Percentiles rank a stretch among this genome's conserved stretches.
These are phyloP conservation scores for Tamias sibiricus DNA, from an alignment of 2,113 vertebrate genomes.

Conservation along the genomic window DNA sequence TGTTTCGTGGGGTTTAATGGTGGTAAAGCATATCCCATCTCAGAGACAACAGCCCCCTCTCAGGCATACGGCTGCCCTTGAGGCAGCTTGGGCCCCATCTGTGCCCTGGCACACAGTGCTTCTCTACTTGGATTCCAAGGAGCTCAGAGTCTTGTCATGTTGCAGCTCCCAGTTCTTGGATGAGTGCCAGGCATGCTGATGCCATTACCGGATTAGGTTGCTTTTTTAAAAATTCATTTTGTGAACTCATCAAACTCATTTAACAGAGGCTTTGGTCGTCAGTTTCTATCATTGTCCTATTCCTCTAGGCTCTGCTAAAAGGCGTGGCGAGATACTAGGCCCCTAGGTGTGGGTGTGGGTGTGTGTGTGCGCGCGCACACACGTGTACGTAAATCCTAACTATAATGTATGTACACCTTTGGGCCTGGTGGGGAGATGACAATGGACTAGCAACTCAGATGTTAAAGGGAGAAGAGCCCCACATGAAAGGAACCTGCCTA, in stretches of 20 bases:
- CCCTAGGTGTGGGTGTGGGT: background rate
- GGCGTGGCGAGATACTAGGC: background rate
- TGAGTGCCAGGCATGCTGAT: slow-evolving; percentile 66
- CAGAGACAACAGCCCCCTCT: slow-evolving; percentile 24
- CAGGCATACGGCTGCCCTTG: slow-evolving; percentile 46
- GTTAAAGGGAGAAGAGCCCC: slow-evolving; percentile 8
- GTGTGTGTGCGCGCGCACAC: too few relatives aligned
- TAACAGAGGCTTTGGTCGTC: slow-evolving; percentile 66
- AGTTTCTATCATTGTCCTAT: slow-evolving; percentile 58
- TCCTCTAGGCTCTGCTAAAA: slow-evolving; percentile 11
- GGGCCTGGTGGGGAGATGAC: background rate
- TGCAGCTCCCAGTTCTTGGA: slow-evolving; percentile 69
- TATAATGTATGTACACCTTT: background rate
- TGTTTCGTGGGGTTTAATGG: slow-evolving; percentile 74
- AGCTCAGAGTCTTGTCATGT: slow-evolving; percentile 70
- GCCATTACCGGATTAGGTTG: slow-evolving; percentile 77
- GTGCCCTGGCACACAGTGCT: slow-evolving; percentile 55
- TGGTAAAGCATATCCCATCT: background rate
- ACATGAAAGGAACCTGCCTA: background rate
- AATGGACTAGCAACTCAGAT: background rate
- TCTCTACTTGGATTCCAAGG: slow-evolving; percentile 64
- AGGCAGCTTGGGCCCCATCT: slow-evolving; percentile 69
- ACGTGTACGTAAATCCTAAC: background rate
- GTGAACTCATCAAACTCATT: slow-evolving; percentile 79
- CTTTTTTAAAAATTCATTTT: slow-evolving; percentile 81